Evolutionary conservation across 2,797 vertebrate genomes (phyloP).

Genomic region (Pangasius mekongensis): DNA sequence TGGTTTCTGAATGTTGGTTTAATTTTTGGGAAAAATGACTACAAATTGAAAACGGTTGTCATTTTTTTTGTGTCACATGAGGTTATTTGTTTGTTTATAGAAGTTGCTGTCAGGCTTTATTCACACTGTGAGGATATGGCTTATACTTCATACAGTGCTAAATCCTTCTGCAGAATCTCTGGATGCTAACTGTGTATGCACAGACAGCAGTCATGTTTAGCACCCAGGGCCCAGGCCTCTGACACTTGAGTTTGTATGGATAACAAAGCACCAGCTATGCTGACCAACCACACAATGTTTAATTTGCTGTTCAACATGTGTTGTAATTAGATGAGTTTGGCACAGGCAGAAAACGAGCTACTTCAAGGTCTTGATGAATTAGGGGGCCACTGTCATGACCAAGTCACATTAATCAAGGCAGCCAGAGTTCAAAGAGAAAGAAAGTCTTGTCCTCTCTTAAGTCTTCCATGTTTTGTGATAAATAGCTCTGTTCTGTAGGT

Average conservation of each 20-base stretch:
- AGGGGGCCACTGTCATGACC: conserved; percentile 74
- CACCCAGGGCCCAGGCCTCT: conserved; percentile 67
- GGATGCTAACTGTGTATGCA: conserved; percentile 65
- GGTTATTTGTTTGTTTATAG: not conserved
- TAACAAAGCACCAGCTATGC: conserved; percentile 68
- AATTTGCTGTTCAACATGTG: conserved; percentile 70
- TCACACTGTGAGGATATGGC: conserved; percentile 1
- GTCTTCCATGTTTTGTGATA: conserved; percentile 64
- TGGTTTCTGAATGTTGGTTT: not conserved
- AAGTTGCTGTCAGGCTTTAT: conserved; percentile 17
- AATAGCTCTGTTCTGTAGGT: conserved; percentile 64
- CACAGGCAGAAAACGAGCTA: conserved; percentile 68
- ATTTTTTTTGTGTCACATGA: not conserved
- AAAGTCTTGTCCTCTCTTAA: conserved; percentile 29
- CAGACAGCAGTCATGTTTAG: conserved; percentile 53
- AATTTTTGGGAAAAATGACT: not conserved
- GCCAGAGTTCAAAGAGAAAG: conserved; percentile 63
- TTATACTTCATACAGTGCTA: conserved; percentile 9
- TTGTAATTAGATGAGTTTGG: conserved; percentile 80
- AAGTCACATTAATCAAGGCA: conserved; percentile 82
- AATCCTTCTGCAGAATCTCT: conserved; percentile 40
- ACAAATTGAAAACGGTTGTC: not conserved
- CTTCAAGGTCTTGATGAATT: conserved; percentile 82
- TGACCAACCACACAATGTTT: conserved; percentile 67
- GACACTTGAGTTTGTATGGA: conserved; percentile 64